phyloP scores from a whole-genome alignment of 2,113 vertebrate species.

The Lepidiolamprologus cunningtoni region DNA sequence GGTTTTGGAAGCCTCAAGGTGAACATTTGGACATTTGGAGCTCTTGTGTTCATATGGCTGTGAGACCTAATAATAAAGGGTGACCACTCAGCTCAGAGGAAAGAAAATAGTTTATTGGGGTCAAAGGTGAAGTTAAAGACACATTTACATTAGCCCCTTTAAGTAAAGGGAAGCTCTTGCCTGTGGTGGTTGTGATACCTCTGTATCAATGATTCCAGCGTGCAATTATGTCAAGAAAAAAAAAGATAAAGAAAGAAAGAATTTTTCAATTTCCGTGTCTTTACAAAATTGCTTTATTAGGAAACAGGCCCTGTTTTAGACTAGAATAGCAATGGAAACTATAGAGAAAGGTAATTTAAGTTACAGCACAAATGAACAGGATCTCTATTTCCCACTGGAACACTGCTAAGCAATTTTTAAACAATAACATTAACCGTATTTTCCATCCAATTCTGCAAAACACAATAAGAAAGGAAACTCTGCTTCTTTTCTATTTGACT shows the following conservation, averaged over 20 bases:
- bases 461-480: constrained; percentile 52
- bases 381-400: neutral
- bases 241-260: neutral
- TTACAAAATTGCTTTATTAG: neutral
- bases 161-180: neutral
- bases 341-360: neutral
- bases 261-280: neutral
- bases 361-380: neutral
- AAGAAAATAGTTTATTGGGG: neutral
- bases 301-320: neutral
- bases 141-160: neutral
- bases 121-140: neutral
- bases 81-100: neutral
- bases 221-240: neutral
- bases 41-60: neutral
- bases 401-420: neutral
- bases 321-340: neutral
- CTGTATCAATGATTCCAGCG: too few relatives aligned
- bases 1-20: neutral
- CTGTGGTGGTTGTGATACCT: neutral
- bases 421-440: constrained; percentile 12
- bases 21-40: neutral
- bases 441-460: neutral
- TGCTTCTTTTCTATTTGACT: constrained; percentile 21
- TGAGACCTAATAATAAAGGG: neutral